These are phyloP conservation scores for Empis livida DNA, from an alignment of 2,888 invertebrate genomes.

Conservation along the genomic window DNA sequence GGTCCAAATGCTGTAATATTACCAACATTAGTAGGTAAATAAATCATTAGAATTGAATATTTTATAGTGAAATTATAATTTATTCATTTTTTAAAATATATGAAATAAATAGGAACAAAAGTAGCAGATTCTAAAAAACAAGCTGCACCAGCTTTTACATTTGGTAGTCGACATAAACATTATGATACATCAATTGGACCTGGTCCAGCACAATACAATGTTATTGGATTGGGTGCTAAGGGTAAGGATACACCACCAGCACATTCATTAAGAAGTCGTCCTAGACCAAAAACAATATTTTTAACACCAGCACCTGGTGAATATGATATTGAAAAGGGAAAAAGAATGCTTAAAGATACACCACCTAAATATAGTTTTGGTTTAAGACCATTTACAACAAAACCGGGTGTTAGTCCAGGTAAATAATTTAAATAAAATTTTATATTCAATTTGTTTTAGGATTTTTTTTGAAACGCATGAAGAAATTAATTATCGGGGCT, in stretches of 20 bases:
- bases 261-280: conserved; percentile 66
- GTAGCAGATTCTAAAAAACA: conserved; percentile 63
- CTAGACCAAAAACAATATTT: conserved; percentile 27
- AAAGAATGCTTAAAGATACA: conserved; percentile 33
- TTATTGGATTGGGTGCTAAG: conserved; percentile 71
- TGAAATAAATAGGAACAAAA: conserved; percentile 55
- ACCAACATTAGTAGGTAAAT: conserved; percentile 66
- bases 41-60: background rate
- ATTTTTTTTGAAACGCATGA: too few relatives aligned
- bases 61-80: background rate
- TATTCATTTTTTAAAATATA: background rate
- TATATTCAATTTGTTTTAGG: background rate
- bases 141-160: conserved; percentile 70
- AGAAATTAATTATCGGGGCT: too few relatives aligned
- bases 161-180: conserved; percentile 52
- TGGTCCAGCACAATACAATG: conserved; percentile 83
- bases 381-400: conserved; percentile 47
- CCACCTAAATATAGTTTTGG: conserved; percentile 66
- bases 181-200: conserved; percentile 51
- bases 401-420: conserved; percentile 56
- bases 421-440: conserved; percentile 16
- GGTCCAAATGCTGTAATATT: conserved; percentile 78
- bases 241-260: conserved; percentile 67
- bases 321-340: conserved; percentile 65
- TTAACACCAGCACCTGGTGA: conserved; percentile 82